Conservation (phyloP, 1,140 invertebrate species). For the Drosophila subpulchrella region DNA sequence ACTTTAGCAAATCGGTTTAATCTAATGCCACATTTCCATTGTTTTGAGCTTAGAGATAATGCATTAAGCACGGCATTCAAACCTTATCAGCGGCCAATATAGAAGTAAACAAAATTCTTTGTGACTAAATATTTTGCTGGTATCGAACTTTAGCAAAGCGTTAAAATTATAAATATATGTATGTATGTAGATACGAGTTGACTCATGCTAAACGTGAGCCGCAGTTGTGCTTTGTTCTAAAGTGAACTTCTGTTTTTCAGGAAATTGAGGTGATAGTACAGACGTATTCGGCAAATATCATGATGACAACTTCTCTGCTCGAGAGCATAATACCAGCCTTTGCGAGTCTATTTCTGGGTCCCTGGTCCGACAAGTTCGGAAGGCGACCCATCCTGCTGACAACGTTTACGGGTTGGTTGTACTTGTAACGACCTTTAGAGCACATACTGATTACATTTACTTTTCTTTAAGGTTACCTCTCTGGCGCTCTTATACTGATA, state of each 20-base stretch:
- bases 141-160: slow-evolving; percentile 7
- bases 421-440: background rate
- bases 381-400: slow-evolving; percentile 88
- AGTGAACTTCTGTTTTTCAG: slow-evolving; percentile 35
- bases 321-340: slow-evolving; percentile 88
- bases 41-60: slow-evolving; percentile 57
- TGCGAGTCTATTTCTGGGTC: slow-evolving; percentile 88
- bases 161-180: slow-evolving; percentile 5
- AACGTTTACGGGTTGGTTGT: slow-evolving; percentile 85
- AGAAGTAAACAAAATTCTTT: slow-evolving; percentile 16
- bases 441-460: background rate
- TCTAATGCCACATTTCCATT: slow-evolving; percentile 39
- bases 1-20: slow-evolving; percentile 13
- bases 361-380: slow-evolving; percentile 90
- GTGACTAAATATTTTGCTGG: slow-evolving; percentile 6
- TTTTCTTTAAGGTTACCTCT: slow-evolving; percentile 63
- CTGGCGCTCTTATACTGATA: slow-evolving; percentile 55
- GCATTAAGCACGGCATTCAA: slow-evolving; percentile 1
- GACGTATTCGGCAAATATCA: slow-evolving; percentile 86
- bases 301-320: slow-evolving; percentile 86
- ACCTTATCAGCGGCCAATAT: slow-evolving; percentile 14
- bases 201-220: background rate
- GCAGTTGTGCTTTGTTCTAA: slow-evolving; percentile 2
- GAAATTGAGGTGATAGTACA: slow-evolving; percentile 87
- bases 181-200: background rate